A percentile compares a stretch with the other conserved stretches of the same genome.
phyloP scores from a whole-genome alignment of 2,888 invertebrate genomes.

The Lypha dubia region DNA sequence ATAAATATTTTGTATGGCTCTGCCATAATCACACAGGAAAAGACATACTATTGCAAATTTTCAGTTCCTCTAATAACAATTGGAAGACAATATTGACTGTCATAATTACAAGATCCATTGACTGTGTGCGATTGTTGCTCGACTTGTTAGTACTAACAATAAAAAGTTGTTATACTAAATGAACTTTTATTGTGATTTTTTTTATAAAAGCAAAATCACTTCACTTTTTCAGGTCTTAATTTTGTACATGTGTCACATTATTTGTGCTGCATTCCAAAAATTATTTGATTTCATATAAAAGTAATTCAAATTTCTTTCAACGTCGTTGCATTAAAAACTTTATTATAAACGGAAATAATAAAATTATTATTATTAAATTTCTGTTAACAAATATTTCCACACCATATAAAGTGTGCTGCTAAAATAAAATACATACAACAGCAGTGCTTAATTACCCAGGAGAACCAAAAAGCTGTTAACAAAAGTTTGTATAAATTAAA shows the following conservation, averaged over 20 bases:
- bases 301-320: neutral
- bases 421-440: neutral
- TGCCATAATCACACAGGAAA: too few species aligned
- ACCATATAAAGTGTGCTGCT: neutral
- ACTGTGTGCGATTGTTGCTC: neutral
- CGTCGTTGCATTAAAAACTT: neutral
- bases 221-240: conserved; percentile 53
- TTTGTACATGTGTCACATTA: conserved; percentile 18
- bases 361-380: conserved; percentile 4
- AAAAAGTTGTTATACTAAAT: conserved; percentile 32
- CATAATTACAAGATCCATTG: neutral
- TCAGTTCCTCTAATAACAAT: too few species aligned
- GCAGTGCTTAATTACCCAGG: too few species aligned
- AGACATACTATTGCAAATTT: too few species aligned
- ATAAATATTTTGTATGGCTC: too few species aligned
- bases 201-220: conserved; percentile 45
- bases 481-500: neutral
- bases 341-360: conserved; percentile 33
- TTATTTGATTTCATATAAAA: neutral
- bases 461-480: too few species aligned
- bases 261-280: neutral
- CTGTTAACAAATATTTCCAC: conserved; percentile 21
- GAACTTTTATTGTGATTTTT: conserved; percentile 25
- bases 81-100: too few species aligned
- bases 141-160: neutral